phyloP scores from a whole-genome alignment of 2,888 invertebrate species.

The Acronicta alni region DNA sequence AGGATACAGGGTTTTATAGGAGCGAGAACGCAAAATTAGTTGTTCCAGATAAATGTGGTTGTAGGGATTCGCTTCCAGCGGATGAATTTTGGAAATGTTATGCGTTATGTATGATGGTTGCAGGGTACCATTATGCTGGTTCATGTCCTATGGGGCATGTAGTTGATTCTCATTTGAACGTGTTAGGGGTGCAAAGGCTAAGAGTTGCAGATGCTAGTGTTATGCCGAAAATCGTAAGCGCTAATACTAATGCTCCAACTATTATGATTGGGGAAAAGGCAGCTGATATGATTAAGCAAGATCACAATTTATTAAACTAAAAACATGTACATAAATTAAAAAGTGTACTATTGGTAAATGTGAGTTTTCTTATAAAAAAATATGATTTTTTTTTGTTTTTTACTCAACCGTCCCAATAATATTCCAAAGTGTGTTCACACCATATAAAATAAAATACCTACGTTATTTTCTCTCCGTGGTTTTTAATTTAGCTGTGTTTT shows the following conservation, averaged over 20 bases:
- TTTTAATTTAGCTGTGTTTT: too few species aligned
- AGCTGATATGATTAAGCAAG: background rate
- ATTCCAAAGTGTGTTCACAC: too few species aligned
- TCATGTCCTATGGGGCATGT: constrained; percentile 93
- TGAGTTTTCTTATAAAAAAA: too few species aligned
- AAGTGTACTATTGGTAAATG: too few species aligned
- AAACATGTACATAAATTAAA: too few species aligned
- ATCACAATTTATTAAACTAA: background rate
- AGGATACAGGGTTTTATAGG: constrained; percentile 76
- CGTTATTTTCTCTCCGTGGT: too few species aligned
- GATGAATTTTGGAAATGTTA: constrained; percentile 91
- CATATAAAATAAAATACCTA: too few species aligned
- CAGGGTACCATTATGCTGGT: constrained; percentile 92
- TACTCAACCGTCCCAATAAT: too few species aligned
- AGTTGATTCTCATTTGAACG: constrained; percentile 90
- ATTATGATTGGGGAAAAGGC: constrained; percentile 91
- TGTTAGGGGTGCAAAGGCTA: constrained; percentile 90
- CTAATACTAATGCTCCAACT: constrained; percentile 92
- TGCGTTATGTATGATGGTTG: constrained; percentile 90
- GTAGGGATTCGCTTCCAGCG: constrained; percentile 24
- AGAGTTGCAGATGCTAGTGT: constrained; percentile 93
- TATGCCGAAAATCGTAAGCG: constrained; percentile 91
- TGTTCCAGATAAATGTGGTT: constrained; percentile 44
- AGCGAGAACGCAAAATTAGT: constrained; percentile 66
- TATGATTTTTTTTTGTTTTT: too few species aligned